phyloP scores from a whole-genome alignment of 2,797 vertebrate species.

The Paedocypris micromegethes region DNA sequence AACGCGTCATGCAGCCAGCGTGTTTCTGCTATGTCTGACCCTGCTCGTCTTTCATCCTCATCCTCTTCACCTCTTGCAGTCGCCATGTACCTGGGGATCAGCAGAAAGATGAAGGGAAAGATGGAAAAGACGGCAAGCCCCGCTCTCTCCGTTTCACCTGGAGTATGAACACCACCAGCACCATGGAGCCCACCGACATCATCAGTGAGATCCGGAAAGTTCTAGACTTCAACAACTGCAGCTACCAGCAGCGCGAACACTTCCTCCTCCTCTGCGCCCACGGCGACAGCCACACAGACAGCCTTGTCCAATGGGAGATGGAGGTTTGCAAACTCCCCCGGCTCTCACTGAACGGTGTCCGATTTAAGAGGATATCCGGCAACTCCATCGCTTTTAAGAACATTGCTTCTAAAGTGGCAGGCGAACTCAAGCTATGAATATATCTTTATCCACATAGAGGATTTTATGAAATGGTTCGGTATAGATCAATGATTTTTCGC shows the following conservation, averaged over 20 bases:
- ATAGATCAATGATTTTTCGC: conserved; percentile 75
- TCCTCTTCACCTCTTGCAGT: conserved; percentile 48
- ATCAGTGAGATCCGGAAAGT: conserved; percentile 86
- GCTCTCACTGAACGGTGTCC: conserved; percentile 86
- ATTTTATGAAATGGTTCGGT: conserved; percentile 51
- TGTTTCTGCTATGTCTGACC: neutral
- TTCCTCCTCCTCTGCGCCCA: conserved; percentile 86
- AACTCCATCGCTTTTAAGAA: conserved; percentile 91
- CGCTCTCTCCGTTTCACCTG: conserved; percentile 85
- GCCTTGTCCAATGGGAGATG: conserved; percentile 88
- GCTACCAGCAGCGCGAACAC: conserved; percentile 82
- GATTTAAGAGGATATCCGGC: conserved; percentile 87
- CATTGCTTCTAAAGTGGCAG: conserved; percentile 90
- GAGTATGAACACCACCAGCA: conserved; percentile 91
- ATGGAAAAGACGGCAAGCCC: conserved; percentile 84
- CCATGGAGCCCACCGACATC: conserved; percentile 83
- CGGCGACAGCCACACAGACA: conserved; percentile 76
- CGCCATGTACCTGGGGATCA: conserved; percentile 79
- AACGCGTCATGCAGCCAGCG: conserved; percentile 17
- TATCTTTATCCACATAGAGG: conserved; percentile 51
- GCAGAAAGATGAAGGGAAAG: conserved; percentile 79
- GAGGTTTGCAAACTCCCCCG: conserved; percentile 89
- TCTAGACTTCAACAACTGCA: conserved; percentile 84
- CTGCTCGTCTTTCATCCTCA: neutral
- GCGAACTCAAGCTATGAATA: conserved; percentile 90